Base-by-base conservation (phyloP, 1,140 invertebrate species). In the Pygmarrhopalites habei region DNA sequence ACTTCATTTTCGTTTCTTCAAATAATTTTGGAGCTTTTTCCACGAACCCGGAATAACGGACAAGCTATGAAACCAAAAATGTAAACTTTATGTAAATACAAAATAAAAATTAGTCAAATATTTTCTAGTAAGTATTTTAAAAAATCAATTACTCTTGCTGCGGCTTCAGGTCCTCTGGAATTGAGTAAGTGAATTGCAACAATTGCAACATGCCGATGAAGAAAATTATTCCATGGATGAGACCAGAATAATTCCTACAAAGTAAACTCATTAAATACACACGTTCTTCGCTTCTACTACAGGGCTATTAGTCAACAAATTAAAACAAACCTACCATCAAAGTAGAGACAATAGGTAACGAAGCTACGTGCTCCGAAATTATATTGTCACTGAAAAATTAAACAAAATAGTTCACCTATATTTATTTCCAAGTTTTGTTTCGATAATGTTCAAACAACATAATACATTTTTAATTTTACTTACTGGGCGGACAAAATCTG, bases 161-260 rank as follows among this genome's bases (percentile, higher is more conserved):
- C 28, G 39, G 55, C 28, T 14, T 57, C 23, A 15, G 55, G 35
- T 57, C 29, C 28, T 57, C 35, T 57, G 2, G 32, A 57, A 39
- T 59, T 64, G 25, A 55, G 51, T 32, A 55, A 32, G 57, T 62
- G 59, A 35, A 64, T 62, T 23, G 65, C 23, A 21, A 57, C 35
- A 32, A 58, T 57, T 29, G 52, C 62, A 23, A 68, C 62, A 23
- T 68, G 56, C 10, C 62, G 62, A 44, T 68, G 66, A 12, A 68
- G 51, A 46, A 68, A 68, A 59, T 58, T 68, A 53, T 68, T 68
- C 62, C 62, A 68, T 25, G 66, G 66, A 59, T 62, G 23, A 26
- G 59, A 59, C 66, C 66, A 68, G 47, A 68, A 62, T 21, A 68
- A 35, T 14, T 68, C 59, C 59, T 60, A 26, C 7, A 39, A 46